Conservation (phyloP, 1,140 invertebrate genomes). For the Pseudomyrmex sp. region DNA sequence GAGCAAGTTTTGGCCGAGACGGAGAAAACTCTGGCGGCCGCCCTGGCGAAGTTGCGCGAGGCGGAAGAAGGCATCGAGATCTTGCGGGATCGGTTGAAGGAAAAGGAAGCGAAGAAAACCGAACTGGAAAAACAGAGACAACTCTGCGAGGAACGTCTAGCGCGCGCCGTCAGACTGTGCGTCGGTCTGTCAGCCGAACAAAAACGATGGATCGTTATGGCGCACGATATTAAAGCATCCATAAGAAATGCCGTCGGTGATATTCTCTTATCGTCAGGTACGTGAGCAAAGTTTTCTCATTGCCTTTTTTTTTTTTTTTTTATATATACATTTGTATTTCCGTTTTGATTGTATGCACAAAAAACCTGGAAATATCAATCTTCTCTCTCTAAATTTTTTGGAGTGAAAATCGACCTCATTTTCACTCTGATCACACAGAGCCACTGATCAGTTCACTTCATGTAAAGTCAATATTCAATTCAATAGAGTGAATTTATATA, state of each 20-base stretch:
- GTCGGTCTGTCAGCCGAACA: slow-evolving; percentile 86
- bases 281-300: neutral
- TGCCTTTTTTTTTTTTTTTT: neutral
- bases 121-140: slow-evolving; percentile 92
- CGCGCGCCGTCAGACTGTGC: slow-evolving; percentile 90
- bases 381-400: too few species aligned
- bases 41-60: slow-evolving; percentile 87
- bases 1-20: slow-evolving; percentile 87
- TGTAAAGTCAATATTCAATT: too few species aligned
- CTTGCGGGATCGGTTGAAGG: slow-evolving; percentile 88
- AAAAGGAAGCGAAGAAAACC: slow-evolving; percentile 87
- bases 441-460: too few species aligned
- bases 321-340: slow-evolving; percentile 3
- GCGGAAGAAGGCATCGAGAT: slow-evolving; percentile 87
- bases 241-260: slow-evolving; percentile 89
- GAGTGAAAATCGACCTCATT: too few species aligned
- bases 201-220: slow-evolving; percentile 89
- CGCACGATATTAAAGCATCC: slow-evolving; percentile 86
- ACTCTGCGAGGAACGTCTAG: slow-evolving; percentile 91
- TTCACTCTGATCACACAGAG: too few species aligned
- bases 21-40: slow-evolving; percentile 87
- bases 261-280: slow-evolving; percentile 85
- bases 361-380: neutral
- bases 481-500: too few species aligned
- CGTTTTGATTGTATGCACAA: neutral